These are phyloP conservation scores for Leguminivora glycinivorella DNA, from an alignment of 1,140 invertebrate species.

Conservation along the genomic window DNA sequence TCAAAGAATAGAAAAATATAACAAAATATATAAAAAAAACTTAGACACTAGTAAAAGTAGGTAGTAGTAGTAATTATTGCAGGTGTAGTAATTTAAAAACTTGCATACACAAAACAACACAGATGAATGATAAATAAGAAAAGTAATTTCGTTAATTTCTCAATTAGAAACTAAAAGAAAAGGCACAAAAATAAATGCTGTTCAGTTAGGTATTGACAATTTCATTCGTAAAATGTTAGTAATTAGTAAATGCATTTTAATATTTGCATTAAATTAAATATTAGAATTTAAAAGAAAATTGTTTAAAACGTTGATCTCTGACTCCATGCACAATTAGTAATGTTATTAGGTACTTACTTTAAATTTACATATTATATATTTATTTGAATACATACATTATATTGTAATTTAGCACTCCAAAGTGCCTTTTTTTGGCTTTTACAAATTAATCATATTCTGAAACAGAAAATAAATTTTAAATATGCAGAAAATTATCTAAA, in stretches of 20 bases:
- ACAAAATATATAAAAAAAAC: no score
- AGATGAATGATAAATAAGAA: no score
- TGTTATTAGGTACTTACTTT: neutral
- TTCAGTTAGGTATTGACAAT: neutral
- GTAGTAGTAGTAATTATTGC: no score
- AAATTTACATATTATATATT: neutral
- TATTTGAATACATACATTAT: neutral
- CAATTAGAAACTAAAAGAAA: no score
- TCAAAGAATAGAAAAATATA: no score
- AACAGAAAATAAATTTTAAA: neutral
- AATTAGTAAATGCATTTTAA: neutral
- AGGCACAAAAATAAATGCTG: no score
- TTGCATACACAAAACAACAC: no score
- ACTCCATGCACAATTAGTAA: neutral
- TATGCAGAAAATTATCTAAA: neutral
- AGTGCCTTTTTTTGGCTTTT: neutral
- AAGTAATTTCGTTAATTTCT: no score
- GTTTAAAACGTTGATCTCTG: neutral
- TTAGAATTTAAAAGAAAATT: neutral
- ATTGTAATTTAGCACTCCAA: neutral
- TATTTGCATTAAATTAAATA: conserved; percentile 1
- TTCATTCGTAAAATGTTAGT: neutral
- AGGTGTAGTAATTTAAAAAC: no score
- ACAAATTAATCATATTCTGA: neutral
- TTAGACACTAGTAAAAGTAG: no score